These are phyloP conservation scores for Triops cancriformis DNA, from an alignment of 1,140 invertebrate genomes.

Conservation along the genomic window DNA sequence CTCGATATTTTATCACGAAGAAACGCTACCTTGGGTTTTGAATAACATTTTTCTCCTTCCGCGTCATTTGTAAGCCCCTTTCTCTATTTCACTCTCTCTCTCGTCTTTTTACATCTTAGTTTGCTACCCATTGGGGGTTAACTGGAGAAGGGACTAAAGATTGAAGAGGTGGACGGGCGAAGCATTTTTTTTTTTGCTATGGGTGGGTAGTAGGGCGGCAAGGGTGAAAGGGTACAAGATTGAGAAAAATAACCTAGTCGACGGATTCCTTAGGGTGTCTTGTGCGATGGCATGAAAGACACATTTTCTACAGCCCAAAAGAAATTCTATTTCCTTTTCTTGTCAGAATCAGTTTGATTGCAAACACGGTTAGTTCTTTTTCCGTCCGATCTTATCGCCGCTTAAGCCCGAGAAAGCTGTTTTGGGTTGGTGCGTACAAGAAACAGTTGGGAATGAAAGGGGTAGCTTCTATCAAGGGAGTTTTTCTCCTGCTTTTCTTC, in stretches of 20 bases:
- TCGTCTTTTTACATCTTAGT: neutral
- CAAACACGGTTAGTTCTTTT: conserved; percentile 2
- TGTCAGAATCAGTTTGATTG: conserved; percentile 13
- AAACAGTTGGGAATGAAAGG: neutral
- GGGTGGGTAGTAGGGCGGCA: too few species aligned
- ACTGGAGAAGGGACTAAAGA: too few species aligned
- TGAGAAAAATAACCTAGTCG: conserved; percentile 6
- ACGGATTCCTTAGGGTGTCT: neutral
- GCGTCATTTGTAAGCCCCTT: neutral
- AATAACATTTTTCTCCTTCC: conserved; percentile 5
- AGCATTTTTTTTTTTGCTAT: neutral
- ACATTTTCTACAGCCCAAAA: neutral
- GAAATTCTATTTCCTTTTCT: conserved; percentile 1
- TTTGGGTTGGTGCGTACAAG: neutral
- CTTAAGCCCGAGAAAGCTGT: neutral
- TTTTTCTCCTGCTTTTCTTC: neutral
- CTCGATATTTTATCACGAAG: conserved; percentile 1
- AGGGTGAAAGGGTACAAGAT: neutral
- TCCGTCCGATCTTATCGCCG: neutral
- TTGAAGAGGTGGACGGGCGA: neutral
- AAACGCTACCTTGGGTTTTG: conserved; percentile 13
- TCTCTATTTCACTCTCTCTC: neutral
- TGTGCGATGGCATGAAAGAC: neutral
- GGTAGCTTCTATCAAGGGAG: neutral
- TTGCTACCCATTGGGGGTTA: neutral